A percentile compares a stretch with the other conserved stretches of the same genome.
Evolutionary conservation across 2,888 invertebrate genomes (phyloP).

Genomic region (Melanophora roralis): DNA sequence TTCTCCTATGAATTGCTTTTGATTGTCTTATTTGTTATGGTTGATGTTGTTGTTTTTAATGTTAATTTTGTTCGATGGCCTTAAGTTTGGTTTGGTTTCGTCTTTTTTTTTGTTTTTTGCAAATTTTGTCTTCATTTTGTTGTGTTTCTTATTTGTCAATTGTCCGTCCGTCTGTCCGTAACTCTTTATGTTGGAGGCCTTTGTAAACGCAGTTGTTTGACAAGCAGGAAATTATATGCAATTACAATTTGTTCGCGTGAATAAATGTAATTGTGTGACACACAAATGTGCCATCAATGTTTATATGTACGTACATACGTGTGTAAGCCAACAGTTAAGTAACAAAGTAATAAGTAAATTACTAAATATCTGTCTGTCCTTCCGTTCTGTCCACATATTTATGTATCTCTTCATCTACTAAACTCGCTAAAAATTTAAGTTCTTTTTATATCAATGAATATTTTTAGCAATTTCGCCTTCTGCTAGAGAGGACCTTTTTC

Average conservation of each 20-base stretch:
- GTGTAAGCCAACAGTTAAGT: constrained; percentile 10
- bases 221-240: constrained; percentile 72
- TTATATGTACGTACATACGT: too few species aligned
- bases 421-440: not conserved
- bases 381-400: too few species aligned
- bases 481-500: constrained; percentile 17
- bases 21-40: constrained; percentile 63
- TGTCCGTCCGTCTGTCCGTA: constrained; percentile 65
- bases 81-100: constrained; percentile 44
- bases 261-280: constrained; percentile 72
- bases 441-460: not conserved
- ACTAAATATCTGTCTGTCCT: not conserved
- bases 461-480: not conserved
- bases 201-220: constrained; percentile 65
- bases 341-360: not conserved
- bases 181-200: constrained; percentile 36
- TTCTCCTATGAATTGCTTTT: constrained; percentile 62
- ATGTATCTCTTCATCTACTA: constrained; percentile 32
- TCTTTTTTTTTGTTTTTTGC: constrained; percentile 2
- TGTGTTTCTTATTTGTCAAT: constrained; percentile 26
- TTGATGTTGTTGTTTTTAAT: constrained; percentile 62
- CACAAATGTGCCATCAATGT: constrained; percentile 59
- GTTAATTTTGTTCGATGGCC: constrained; percentile 53
- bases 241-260: constrained; percentile 74
- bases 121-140: constrained; percentile 43